Evolutionary conservation across 2,888 invertebrate genomes (phyloP), one percentile per base, ranked within the genome.

Genomic region (Eupithecia inturbata): DNA sequence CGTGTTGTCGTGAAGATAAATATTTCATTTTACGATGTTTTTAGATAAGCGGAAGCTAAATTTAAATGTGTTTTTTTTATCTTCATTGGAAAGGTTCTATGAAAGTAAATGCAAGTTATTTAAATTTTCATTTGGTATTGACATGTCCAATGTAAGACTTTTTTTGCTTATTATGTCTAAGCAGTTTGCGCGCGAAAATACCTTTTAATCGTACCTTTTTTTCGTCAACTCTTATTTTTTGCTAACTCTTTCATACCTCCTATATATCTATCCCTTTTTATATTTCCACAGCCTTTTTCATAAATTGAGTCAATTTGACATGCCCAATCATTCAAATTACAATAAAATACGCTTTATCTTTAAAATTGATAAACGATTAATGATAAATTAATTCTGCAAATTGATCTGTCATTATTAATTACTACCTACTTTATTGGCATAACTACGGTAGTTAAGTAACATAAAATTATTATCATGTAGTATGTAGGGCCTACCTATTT

Each of bases 1-100:
- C 26, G 64, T 45, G 69, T 45, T 31, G 68, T 62, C 22, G 31
- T 31, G n/a, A 14, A 28, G 12, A 67, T 70, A 45, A 73, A 73
- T 67, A 22, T 67, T 41, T 60, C 19, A 70, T 70, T 73, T 73
- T 73, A 73, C 45, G 69, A 60, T 28, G 67, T 62, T 33, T 68
- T 69, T 60, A 36, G 28, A 69, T 57, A 60, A 53, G 28, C 7
- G 26, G 33, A 60, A 66, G 62, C 39, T 66, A 39, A 36, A 36
- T 26, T 39, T 66, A n/a, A 22, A 39, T 39, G 39, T 26, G 16
- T 63, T 28, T n/a, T 28, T n/a, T 36, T 66, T 39, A 62, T 31
- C 10, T 31, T 62, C 1, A 28, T 3, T 53, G 49, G 22, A 31
- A 62, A 31, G 0, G 7, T 22, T 19, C 62, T 62, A 28, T n/a